Percentiles rank a stretch among this genome's conserved stretches.
Conservation (phyloP, 1,140 invertebrate genomes). For the Probaryconus sp. region DNA sequence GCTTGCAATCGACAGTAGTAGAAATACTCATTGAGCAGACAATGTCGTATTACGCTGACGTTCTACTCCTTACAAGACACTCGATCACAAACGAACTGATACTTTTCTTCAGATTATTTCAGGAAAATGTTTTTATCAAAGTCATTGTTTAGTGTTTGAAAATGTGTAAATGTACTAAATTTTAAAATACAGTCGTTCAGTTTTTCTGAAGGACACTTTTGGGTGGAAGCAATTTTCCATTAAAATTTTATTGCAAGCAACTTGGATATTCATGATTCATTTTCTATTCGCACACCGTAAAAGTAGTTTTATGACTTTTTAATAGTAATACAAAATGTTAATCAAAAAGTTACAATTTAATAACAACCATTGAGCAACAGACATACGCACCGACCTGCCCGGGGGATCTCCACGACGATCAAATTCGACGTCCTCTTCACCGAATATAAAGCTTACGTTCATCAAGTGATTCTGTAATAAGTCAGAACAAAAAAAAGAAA, state of each 20-base stretch:
- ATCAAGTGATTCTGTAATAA: slow-evolving; percentile 83
- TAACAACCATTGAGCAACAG: not conserved
- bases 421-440: slow-evolving; percentile 86
- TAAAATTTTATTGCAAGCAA: no score
- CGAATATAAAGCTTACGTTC: slow-evolving; percentile 87
- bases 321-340: not conserved
- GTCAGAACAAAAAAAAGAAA: slow-evolving; percentile 5
- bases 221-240: no score
- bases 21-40: not conserved
- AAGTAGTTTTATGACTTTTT: no score
- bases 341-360: not conserved
- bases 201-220: no score
- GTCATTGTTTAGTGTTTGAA: not conserved
- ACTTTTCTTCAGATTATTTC: not conserved
- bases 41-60: not conserved
- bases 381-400: slow-evolving; percentile 83
- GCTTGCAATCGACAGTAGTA: slow-evolving; percentile 4
- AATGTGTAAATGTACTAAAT: no score
- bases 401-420: slow-evolving; percentile 91
- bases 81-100: not conserved
- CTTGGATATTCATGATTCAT: no score
- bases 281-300: no score
- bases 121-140: no score
- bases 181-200: no score
- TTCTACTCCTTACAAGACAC: not conserved